Evolutionary conservation across 2,797 vertebrate genomes (phyloP).

Genomic region (Dromococcyx pavoninus): DNA sequence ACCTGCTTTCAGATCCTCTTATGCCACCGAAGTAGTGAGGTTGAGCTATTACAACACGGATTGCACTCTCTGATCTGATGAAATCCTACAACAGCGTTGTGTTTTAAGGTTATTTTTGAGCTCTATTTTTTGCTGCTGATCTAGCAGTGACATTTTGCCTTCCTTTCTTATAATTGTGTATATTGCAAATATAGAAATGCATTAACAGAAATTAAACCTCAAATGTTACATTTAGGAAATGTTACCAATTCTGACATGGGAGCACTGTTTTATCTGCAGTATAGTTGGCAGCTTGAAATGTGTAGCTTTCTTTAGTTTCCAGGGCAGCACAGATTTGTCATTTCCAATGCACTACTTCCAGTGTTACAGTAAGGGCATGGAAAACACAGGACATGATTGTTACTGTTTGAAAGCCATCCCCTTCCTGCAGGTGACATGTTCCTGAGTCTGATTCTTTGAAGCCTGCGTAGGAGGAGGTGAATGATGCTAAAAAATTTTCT

Average conservation of each 20-base stretch:
- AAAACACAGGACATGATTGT: not conserved
- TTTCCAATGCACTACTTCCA: not conserved
- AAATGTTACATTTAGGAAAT: not conserved
- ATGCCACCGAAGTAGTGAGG: not conserved
- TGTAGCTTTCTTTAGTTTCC: not conserved
- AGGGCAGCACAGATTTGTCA: not conserved
- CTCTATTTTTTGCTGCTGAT: not conserved
- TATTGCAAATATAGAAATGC: not conserved
- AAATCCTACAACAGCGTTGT: not conserved
- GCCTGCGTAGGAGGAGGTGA: not conserved
- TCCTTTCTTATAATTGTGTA: not conserved
- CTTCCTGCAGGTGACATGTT: not conserved
- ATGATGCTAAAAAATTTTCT: not conserved
- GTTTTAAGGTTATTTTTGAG: not conserved
- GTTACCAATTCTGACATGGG: not conserved
- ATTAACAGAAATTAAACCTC: not conserved
- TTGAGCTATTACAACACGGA: not conserved
- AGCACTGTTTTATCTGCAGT: not conserved
- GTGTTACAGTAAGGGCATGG: not conserved
- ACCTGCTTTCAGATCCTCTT: not conserved
- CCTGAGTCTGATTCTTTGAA: not conserved
- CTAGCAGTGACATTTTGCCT: not conserved
- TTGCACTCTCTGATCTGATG: not conserved
- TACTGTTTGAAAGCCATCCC: not conserved
- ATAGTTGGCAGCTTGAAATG: not conserved